Conservation (phyloP, 2,888 invertebrate genomes). For the Neria commutata region DNA sequence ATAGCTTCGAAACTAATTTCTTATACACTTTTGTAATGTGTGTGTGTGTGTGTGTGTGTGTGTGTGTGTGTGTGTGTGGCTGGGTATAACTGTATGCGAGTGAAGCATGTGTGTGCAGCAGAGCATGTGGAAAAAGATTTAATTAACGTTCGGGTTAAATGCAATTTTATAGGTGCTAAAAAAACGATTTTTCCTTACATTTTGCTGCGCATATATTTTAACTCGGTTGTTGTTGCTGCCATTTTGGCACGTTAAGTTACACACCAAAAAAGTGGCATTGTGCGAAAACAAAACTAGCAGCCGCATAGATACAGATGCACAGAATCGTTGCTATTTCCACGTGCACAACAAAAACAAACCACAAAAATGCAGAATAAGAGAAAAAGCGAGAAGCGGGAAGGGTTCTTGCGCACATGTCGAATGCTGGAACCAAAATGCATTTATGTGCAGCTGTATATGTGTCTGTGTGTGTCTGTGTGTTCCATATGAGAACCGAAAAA, state of each 20-base stretch:
- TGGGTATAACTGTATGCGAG: too few species aligned
- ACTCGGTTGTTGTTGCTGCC: too few species aligned
- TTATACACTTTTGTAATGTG: too few species aligned
- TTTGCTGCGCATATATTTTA: neutral
- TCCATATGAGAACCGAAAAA: slow-evolving; percentile 7
- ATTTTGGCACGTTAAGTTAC: neutral
- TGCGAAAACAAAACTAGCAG: neutral
- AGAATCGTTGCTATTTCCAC: neutral
- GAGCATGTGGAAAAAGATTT: neutral
- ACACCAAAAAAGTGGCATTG: slow-evolving; percentile 12
- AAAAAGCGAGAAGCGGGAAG: neutral
- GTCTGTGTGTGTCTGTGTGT: too few species aligned
- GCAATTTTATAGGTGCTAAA: slow-evolving; percentile 16
- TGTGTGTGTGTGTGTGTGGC: too few species aligned
- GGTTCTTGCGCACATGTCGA: neutral
- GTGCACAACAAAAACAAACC: neutral
- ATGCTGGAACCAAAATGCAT: slow-evolving; percentile 9
- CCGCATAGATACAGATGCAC: too few species aligned
- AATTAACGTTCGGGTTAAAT: slow-evolving; percentile 18
- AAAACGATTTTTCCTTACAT: slow-evolving; percentile 9
- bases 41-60: too few species aligned
- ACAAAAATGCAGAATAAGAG: neutral
- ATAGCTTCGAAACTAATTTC: neutral
- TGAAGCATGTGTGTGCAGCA: neutral
- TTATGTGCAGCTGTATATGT: too few species aligned